A percentile compares a stretch with the other conserved stretches of the same genome.
Evolutionary conservation across 2,113 vertebrate species (phyloP).

Genomic region (Laticauda laticaudata): DNA sequence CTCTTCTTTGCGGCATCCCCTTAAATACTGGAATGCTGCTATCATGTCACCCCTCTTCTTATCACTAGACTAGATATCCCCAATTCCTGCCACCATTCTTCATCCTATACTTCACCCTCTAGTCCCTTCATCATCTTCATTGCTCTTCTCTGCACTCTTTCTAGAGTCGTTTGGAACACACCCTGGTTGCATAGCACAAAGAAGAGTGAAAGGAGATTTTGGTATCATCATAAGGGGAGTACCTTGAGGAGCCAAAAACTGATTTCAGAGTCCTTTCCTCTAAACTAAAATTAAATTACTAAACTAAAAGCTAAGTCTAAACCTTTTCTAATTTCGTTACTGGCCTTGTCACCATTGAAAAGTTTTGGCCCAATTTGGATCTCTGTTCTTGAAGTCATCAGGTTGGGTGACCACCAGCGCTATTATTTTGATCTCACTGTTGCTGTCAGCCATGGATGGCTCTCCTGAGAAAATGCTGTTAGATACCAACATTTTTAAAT

Average conservation of each 20-base stretch:
- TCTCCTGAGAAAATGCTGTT: not conserved
- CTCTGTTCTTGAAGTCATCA: not conserved
- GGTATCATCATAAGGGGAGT: constrained; percentile 35
- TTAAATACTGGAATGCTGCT: not conserved
- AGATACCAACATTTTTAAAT: constrained; percentile 34
- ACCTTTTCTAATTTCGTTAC: constrained; percentile 23
- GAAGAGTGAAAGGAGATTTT: constrained; percentile 28
- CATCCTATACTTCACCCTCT: no score
- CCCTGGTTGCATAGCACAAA: not conserved
- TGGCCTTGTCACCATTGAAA: constrained; percentile 39
- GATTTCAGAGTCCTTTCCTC: constrained; percentile 54
- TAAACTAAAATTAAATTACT: not conserved
- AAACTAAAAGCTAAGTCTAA: not conserved
- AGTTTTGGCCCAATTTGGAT: constrained; percentile 32
- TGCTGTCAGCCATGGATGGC: not conserved
- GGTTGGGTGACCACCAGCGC: not conserved
- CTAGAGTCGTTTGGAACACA: not conserved
- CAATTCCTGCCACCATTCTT: no score
- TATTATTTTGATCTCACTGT: not conserved
- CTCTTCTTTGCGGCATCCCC: not conserved
- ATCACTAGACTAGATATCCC: no score
- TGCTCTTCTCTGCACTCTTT: no score
- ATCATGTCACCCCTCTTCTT: no score
- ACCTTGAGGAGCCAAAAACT: constrained; percentile 43
- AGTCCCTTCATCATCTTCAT: no score